These are phyloP conservation scores for Orgyia antiqua DNA, from an alignment of 2,888 invertebrate species.

Conservation along the genomic window DNA sequence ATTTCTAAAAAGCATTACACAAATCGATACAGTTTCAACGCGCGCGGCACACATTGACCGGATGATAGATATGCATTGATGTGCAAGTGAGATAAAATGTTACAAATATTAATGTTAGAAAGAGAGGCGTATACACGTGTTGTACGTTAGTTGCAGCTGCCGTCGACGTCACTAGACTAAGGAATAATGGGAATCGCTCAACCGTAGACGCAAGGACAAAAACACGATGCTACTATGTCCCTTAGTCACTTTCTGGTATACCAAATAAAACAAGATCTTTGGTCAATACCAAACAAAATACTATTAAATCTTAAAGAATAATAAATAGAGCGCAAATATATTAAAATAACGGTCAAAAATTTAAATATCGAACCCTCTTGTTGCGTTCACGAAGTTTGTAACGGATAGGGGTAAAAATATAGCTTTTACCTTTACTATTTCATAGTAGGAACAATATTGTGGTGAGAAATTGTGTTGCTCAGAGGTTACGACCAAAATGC, in stretches of 20 bases:
- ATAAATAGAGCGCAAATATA: too few relatives aligned
- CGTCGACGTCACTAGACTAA: slow-evolving; percentile 68
- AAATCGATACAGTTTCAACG: slow-evolving; percentile 56
- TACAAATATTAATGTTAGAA: slow-evolving; percentile 32
- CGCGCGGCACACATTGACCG: slow-evolving; percentile 51
- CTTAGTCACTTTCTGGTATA: slow-evolving; percentile 24
- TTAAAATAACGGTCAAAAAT: too few relatives aligned
- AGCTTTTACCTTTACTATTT: too few relatives aligned
- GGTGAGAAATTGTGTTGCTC: too few relatives aligned
- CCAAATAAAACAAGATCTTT: not conserved
- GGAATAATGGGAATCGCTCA: slow-evolving; percentile 60
- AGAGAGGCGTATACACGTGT: slow-evolving; percentile 41
- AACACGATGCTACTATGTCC: slow-evolving; percentile 41
- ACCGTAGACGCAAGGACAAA: slow-evolving; percentile 50
- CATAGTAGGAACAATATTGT: too few relatives aligned
- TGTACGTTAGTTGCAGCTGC: slow-evolving; percentile 74
- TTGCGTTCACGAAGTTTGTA: too few relatives aligned
- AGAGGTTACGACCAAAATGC: slow-evolving; percentile 12
- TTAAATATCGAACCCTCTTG: too few relatives aligned
- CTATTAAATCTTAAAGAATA: too few relatives aligned
- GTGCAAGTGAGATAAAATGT: slow-evolving; percentile 38
- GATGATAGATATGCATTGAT: slow-evolving; percentile 55
- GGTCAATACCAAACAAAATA: slow-evolving; percentile 9
- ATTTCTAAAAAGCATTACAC: slow-evolving; percentile 24
- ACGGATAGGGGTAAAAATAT: too few relatives aligned